A percentile compares a stretch with the other conserved stretches of the same genome.
These are phyloP conservation scores for Apaloderma vittatum DNA, from an alignment of 2,113 vertebrate genomes.

Conservation along the genomic window DNA sequence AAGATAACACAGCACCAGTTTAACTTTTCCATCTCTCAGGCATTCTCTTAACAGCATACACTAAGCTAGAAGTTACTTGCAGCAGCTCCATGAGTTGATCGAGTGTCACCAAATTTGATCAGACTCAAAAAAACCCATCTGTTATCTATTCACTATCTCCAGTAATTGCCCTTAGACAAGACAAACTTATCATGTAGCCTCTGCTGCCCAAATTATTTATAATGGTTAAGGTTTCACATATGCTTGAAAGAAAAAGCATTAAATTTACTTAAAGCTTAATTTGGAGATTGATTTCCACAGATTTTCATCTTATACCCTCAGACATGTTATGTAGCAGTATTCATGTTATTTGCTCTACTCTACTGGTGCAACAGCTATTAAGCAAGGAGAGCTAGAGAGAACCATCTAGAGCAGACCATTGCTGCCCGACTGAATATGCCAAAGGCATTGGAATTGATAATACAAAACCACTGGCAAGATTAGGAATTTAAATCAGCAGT, in stretches of 20 bases:
- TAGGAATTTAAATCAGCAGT: not conserved
- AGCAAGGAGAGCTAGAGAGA: not conserved
- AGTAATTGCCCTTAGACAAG: not conserved
- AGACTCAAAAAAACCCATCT: not conserved
- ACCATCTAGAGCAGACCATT: not conserved
- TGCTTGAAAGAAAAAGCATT: not conserved
- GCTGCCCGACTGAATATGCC: not conserved
- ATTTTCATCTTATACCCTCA: not conserved
- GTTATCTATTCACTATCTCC: not conserved
- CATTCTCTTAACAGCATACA: not conserved
- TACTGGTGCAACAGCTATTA: not conserved
- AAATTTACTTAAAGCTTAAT: not conserved
- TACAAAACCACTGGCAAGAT: not conserved
- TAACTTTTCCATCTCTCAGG: not conserved
- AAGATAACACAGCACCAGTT: not conserved
- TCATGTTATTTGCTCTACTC: not conserved
- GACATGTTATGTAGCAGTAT: not conserved
- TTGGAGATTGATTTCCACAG: not conserved
- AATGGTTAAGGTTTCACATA: not conserved
- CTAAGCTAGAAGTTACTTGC: not conserved
- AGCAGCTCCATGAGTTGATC: not conserved
- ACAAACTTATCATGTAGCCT: not conserved
- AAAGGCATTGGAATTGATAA: not conserved
- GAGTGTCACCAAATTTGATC: not conserved
- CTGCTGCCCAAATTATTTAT: not conserved